Base-by-base conservation (phyloP, 2,888 invertebrate genomes). In the Sarcophaga caerulescens region DNA sequence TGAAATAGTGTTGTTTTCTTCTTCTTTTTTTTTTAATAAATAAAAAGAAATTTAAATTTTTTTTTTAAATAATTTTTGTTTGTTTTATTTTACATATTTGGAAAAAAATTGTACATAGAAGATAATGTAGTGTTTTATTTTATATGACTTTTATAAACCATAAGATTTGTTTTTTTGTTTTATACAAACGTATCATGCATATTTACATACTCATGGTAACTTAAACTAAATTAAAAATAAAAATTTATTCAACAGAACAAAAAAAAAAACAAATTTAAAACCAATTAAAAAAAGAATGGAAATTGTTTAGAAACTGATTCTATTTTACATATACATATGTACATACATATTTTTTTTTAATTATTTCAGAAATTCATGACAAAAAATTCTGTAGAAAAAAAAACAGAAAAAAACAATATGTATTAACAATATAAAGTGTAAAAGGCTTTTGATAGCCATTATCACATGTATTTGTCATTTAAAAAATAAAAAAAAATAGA, bases 81-180 rank as follows among this genome's bases (percentile, higher is more conserved):
- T 74, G 52, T 75, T 73, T 73, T 73, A 60, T 73, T 73, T 68
- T 35, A 63, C 63, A 70, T 78, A 70, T 82, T 82, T 77, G 77
- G 77, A 82, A 77, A 81, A 52, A 35, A 81, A 82, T 82, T 82
- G 71, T 82, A 82, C 76, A 82, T 82, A 71, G 23, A 21, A 71
- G 23, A 21, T 25, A 44, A 12, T 52, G 12, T 35, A n/a, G 11
- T 71, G 47, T 44, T 73, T 73, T 63, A 73, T 78, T 78, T 77
- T 62, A 63, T 83, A 45, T 52, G 19, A 52, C 65, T 59, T 79
- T 79, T 52, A 47, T 52, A 73, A 73, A 52, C 52, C 52, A 52
- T 78, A 45, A 78, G 77, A 69, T 73, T 73, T 59, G 6, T 68
- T 45, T 25, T 57, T 35, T 35, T 35, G 35, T 35, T 35, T 35